Base-by-base conservation (phyloP, 1,140 invertebrate genomes). In the Varroa destructor region DNA sequence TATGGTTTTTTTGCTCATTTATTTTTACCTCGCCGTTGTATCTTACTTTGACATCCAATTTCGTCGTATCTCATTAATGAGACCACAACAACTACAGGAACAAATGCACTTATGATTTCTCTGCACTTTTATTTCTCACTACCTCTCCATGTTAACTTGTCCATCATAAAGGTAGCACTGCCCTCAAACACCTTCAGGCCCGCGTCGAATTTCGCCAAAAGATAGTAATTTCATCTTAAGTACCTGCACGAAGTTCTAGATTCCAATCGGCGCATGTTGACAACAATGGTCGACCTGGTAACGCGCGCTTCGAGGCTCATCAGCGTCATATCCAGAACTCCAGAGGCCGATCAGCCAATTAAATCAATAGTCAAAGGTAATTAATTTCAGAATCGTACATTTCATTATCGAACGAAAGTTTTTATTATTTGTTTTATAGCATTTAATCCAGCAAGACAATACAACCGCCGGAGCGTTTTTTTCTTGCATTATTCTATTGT, bases 171-270 rank as follows among this genome's bases (percentile, higher is more conserved):
- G 37, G 0, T 67, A 1, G 61, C 61, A 37, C 61, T 67, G 8
- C 40, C 61, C 40, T 67, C 61, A 12, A 67, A 8, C 12, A 67
- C 61, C 37, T 67, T 67, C 61, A 67, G 36, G 37, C 40, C 61
- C 12, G 14, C 40, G 46, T 37, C 37, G 36, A 43, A 67, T 37
- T 37, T 12, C 61, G 37, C 40, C 37, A 46, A 67, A 67, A 40
- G 61, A 10, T 5, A 8, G 14, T 12, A 40, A 67, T 46, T 67
- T 67, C 8, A 3, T 37, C 46, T 40, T n/a, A 3, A 67, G 61
- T 2, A 67, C 12, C 46, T 67, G 61, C 4, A 67, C 61, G 61
- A 67, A 67, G 61, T 67, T 67, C 36, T 67, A 37, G 37, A 67
- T 67, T 4, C 61, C 61, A 36, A 67, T 67, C 61, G 61, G 61